Percentiles rank a stretch among this genome's conserved stretches.
phyloP scores from a whole-genome alignment of 2,797 vertebrate genomes.

The Alca torda region DNA sequence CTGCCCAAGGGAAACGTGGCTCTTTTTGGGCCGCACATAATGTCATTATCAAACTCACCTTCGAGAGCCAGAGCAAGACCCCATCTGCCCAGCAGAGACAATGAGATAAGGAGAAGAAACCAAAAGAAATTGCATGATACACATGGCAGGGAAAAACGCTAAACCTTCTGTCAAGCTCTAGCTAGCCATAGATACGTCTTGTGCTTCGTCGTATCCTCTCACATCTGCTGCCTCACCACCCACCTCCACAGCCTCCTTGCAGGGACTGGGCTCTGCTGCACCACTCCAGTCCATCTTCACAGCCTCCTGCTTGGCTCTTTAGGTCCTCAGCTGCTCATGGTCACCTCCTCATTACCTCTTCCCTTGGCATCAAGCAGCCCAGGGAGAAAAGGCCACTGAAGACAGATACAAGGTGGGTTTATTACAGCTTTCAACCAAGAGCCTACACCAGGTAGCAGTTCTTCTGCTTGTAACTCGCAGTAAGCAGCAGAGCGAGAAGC shows the following conservation, averaged over 20 bases:
- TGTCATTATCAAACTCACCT: neutral
- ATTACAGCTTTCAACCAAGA: neutral
- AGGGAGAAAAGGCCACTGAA: neutral
- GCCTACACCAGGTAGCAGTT: neutral
- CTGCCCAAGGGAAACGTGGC: neutral
- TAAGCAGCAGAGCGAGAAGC: neutral
- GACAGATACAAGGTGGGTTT: neutral
- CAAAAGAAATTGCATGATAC: neutral
- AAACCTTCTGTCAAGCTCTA: neutral
- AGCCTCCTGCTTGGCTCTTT: neutral
- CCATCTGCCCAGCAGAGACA: neutral
- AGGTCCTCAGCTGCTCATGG: neutral
- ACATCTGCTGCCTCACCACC: neutral
- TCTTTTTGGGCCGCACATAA: neutral
- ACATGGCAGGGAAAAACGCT: neutral
- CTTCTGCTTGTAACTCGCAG: neutral
- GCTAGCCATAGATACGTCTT: accelerated
- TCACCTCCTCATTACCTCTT: neutral
- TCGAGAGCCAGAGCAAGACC: neutral
- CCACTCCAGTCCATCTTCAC: neutral
- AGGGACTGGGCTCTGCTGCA: neutral
- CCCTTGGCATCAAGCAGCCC: neutral
- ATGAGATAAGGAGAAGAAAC: neutral
- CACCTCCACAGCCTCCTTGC: neutral
- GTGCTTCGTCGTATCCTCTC: accelerated